A percentile compares a stretch with the other conserved stretches of the same genome.
phyloP scores from a whole-genome alignment of 2,888 invertebrate species.

The Buathra laborator region DNA sequence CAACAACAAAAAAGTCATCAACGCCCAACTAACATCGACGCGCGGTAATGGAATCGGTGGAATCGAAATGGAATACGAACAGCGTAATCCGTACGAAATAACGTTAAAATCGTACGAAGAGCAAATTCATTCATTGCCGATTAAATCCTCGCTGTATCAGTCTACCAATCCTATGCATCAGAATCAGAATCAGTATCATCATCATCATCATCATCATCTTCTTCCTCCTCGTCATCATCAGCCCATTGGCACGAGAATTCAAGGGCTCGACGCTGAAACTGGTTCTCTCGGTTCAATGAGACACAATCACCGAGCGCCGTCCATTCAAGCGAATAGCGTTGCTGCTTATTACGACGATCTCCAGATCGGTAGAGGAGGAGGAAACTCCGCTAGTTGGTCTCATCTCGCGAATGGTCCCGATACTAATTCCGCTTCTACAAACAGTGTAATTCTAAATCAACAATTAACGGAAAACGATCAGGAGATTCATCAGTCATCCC shows the following conservation, averaged over 20 bases:
- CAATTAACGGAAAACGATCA: conserved; percentile 73
- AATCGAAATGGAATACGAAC: conserved; percentile 42
- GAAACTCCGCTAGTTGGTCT: background rate
- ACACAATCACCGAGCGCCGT: conserved; percentile 52
- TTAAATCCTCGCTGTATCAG: conserved; percentile 55
- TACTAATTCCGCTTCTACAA: conserved; percentile 37
- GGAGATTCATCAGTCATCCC: conserved; percentile 68
- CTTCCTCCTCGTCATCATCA: conserved; percentile 40
- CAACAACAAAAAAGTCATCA: conserved; percentile 49
- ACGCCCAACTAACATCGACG: conserved; percentile 49
- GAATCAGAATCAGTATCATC: conserved; percentile 71
- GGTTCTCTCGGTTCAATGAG: conserved; percentile 50
- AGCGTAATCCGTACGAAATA: conserved; percentile 56
- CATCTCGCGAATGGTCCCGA: background rate
- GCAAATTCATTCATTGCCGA: conserved; percentile 51
- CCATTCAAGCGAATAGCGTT: conserved; percentile 38
- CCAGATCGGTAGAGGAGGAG: conserved; percentile 22
- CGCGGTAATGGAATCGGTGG: conserved; percentile 30
- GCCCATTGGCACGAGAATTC: conserved; percentile 39
- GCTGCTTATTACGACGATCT: conserved; percentile 51
- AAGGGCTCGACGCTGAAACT: conserved; percentile 21
- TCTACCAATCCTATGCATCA: conserved; percentile 39
- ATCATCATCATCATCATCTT: conserved; percentile 65
- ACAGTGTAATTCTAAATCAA: conserved; percentile 64
- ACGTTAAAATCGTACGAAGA: conserved; percentile 51